A percentile compares a stretch with the other conserved stretches of the same genome.
Conservation (phyloP, 30 jellyfish, hydroid and myxozoan species). For the Rhopilema esculentum region DNA sequence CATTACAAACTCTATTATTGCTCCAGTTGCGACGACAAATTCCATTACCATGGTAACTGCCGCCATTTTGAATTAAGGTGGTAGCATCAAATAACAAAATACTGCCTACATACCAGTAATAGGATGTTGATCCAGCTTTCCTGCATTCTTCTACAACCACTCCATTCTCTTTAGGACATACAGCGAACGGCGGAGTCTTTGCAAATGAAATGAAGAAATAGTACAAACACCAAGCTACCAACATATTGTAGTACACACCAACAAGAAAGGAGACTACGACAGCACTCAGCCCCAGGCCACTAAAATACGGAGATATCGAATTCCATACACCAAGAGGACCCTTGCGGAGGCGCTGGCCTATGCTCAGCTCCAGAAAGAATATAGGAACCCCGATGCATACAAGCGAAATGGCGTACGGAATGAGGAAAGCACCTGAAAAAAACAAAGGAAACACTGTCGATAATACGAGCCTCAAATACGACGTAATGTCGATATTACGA, state of each 20-base stretch:
- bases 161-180: slow-evolving; percentile 76
- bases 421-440: slow-evolving; percentile 88
- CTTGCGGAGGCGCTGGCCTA: slow-evolving; percentile 97
- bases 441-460: too few species aligned
- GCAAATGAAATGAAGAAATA: slow-evolving; percentile 89
- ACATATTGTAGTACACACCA: slow-evolving; percentile 93
- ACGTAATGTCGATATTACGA: too few species aligned
- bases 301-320: slow-evolving; percentile 73
- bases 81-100: background rate
- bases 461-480: background rate
- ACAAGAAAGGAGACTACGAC: slow-evolving; percentile 93
- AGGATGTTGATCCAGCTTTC: slow-evolving; percentile 85
- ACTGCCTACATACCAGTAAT: slow-evolving; percentile 60
- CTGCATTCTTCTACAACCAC: slow-evolving; percentile 83
- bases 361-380: slow-evolving; percentile 89
- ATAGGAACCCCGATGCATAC: slow-evolving; percentile 87
- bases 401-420: slow-evolving; percentile 89
- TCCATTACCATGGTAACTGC: background rate
- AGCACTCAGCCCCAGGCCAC: slow-evolving; percentile 91
- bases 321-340: slow-evolving; percentile 97
- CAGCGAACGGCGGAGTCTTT: slow-evolving; percentile 77
- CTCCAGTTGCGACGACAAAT: background rate
- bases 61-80: background rate
- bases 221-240: slow-evolving; percentile 92
- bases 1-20: too few species aligned